phyloP scores from a whole-genome alignment of 2,113 vertebrate genomes.

The Nesospiza acunhae region DNA sequence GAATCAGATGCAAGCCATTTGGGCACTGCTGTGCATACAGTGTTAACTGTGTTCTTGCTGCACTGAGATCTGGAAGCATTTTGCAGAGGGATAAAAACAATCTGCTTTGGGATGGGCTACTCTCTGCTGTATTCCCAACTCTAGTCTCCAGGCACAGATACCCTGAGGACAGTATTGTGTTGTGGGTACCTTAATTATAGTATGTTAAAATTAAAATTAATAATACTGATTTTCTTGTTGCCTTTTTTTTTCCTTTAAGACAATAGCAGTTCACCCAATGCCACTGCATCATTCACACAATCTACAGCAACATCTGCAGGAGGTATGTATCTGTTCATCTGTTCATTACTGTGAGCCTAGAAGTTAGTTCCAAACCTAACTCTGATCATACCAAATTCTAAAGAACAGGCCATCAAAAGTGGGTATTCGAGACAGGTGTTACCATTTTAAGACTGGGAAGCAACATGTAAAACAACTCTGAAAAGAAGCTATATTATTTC shows the following conservation, averaged over 20 bases:
- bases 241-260: neutral
- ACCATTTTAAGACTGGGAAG: neutral
- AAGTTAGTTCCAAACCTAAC: neutral
- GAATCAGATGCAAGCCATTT: neutral
- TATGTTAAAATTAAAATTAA: neutral
- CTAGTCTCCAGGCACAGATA: neutral
- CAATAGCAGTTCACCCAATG: neutral
- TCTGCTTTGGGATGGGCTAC: neutral
- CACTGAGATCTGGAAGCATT: neutral
- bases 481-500: neutral
- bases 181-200: neutral
- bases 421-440: neutral
- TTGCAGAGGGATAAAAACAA: neutral
- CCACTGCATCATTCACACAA: neutral
- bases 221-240: neutral
- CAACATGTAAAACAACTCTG: neutral
- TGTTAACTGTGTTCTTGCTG: neutral
- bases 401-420: neutral
- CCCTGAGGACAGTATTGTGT: neutral
- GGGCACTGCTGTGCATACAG: neutral
- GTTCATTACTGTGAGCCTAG: neutral
- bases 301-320: neutral
- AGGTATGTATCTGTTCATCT: conserved; percentile 26
- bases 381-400: neutral
- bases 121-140: neutral